Percentiles rank a stretch among this genome's conserved stretches.
phyloP scores from a whole-genome alignment of 2,113 vertebrate genomes.

The Calyptommatus sinebrachiatus region DNA sequence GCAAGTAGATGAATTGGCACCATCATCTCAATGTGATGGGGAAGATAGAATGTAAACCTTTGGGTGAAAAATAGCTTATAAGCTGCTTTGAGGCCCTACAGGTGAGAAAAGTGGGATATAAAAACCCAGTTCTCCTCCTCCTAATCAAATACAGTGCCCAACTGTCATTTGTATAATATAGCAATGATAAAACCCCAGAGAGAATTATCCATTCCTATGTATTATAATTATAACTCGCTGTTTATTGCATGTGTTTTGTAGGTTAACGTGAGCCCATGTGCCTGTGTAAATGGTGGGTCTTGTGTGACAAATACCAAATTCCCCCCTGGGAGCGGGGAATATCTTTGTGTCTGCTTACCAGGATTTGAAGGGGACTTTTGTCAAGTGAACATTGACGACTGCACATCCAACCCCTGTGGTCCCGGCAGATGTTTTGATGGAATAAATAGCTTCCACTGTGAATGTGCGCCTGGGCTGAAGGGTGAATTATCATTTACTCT shows the following conservation, averaged over 20 bases:
- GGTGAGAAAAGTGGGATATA: no score
- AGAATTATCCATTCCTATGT: constrained; percentile 12
- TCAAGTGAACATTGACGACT: constrained; percentile 75
- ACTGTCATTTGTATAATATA: constrained; percentile 19
- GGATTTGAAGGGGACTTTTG: constrained; percentile 80
- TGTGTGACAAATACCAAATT: constrained; percentile 75
- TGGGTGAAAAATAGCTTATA: no score
- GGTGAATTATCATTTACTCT: constrained; percentile 66
- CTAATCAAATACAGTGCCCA: constrained; percentile 33
- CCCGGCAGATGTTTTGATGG: constrained; percentile 77
- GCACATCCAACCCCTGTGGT: constrained; percentile 80
- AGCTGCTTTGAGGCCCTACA: no score
- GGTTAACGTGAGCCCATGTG: constrained; percentile 81
- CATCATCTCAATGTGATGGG: no score
- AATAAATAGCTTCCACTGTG: constrained; percentile 78
- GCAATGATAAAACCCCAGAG: constrained; percentile 19
- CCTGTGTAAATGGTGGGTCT: constrained; percentile 81
- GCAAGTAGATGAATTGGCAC: no score
- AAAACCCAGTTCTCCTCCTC: no score
- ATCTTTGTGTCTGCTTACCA: constrained; percentile 76
- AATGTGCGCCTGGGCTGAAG: constrained; percentile 79
- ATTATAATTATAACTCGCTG: constrained; percentile 28
- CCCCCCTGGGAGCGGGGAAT: constrained; percentile 75
- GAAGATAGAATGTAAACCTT: no score
- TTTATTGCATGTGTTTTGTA: constrained; percentile 61